Evolutionary conservation across 2,797 vertebrate genomes (phyloP).

Genomic region (Heterohyrax brucei): DNA sequence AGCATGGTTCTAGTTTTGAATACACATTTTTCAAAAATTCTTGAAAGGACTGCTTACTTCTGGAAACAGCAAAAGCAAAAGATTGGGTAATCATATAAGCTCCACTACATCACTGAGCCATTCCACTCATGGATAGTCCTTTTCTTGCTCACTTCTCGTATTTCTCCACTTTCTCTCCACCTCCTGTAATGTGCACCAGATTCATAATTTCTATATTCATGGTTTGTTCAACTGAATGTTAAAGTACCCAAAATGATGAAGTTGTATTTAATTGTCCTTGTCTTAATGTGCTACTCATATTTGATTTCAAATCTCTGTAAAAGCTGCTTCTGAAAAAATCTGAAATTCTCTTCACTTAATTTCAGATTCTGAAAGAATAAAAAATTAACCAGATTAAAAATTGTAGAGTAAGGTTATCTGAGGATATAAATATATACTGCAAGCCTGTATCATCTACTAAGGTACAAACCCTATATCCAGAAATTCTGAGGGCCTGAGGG

Average conservation of each 20-base stretch:
- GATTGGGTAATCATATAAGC: conserved; percentile 37
- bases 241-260: neutral
- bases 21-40: conserved; percentile 20
- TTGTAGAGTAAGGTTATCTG: neutral
- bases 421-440: neutral
- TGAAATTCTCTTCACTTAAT: neutral
- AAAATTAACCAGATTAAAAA: neutral
- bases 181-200: conserved; percentile 51
- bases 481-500: neutral
- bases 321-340: neutral
- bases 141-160: neutral
- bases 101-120: rapidly evolving
- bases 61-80: conserved; percentile 35
- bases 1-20: conserved; percentile 33
- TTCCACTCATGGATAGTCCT: neutral
- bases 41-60: conserved; percentile 46
- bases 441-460: neutral
- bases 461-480: neutral
- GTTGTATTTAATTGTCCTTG: neutral
- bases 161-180: neutral
- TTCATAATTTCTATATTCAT: neutral
- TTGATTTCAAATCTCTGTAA: neutral
- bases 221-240: neutral
- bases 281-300: neutral
- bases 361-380: conserved; percentile 31